Evolutionary conservation across 2,113 vertebrate species (phyloP), one percentile per base, ranked within the genome.

Genomic region (Galemys pyrenaicus): DNA sequence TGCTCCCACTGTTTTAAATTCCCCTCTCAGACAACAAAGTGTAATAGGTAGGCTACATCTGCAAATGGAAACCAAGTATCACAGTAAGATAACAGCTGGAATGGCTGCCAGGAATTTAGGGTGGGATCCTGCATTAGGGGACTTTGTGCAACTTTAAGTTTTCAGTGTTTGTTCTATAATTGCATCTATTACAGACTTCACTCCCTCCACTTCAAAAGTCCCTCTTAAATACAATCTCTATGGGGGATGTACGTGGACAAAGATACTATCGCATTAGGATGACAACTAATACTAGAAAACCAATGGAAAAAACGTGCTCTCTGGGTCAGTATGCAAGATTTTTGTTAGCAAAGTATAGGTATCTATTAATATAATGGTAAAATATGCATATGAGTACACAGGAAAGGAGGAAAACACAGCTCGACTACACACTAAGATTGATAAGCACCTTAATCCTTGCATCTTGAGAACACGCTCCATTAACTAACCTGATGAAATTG

Each of bases 1-100:
- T 95, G 35, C 41, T 95, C 65, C 44, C 71, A 37, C 41, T 67
- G 51, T 73, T 93, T 97, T 46, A 80, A 94, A 81, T 70, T 82
- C 1, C 11, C 91, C 74, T 87, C 94, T 91, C 41, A 89, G 46
- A 84, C 2, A 77, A 84, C 39, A 87, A 89, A 65, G 88, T 64
- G 26, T 56, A 68, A 83, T 77, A 92, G 81, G 51, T 79, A 28
- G 89, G 28, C 54, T n/a, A 58, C 24, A 28, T 58, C n/a, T 73
- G 46, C 35, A 82, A 94, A 78, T 65, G 15, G 22, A 83, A 91
- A 13, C 11, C 56, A 60, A 35, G 16, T 49, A 54, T 82, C 79
- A 39, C 6, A 49, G 32, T 85, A 62, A 65, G 60, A 71, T 22
- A 70, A 9, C 24, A 39, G n/a, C 35, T 71, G 49, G 70, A 87